Evolutionary conservation across 2,888 invertebrate genomes (phyloP), one percentile per base, ranked within the genome.

Genomic region (Lobophora halterata): DNA sequence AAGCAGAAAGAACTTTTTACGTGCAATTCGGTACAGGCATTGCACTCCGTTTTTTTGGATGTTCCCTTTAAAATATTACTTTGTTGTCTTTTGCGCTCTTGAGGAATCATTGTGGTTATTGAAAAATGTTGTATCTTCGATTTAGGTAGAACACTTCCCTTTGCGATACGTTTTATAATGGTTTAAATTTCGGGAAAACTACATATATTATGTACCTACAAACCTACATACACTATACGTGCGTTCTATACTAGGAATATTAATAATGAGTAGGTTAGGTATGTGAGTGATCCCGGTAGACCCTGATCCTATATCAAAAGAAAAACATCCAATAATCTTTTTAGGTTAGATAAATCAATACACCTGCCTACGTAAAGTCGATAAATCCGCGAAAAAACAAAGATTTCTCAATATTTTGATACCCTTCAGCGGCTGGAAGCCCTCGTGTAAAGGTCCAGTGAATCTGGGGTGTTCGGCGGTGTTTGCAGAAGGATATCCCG

Each of bases 401-500:
- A 36, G 34, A 46, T 44, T 43, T 47, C 49, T 79, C 75, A 80
- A 77, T 78, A 73, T 79, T 74, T 74, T 73, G 61, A 65, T 73
- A 69, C 60, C 66, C 58, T 61, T 58, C 53, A 63, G 66, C 67
- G 65, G 69, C 69, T 75, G 73, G 76, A 73, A 77, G 79, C 75
- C 76, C 78, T 79, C 71, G 71, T 75, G 76, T 72, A 76, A 79
- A 80, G 81, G 81, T 77, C 79, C 76, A 76, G 79, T 77, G 79
- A 79, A 82, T 80, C 76, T 77, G 74, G 79, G 79, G 73, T 77
- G 76, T 77, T 69, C 71, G 78, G 64, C 74, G 75, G 74, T 82
- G 83, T 85, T 85, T 86, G 79, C 80, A 71, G 70, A 79, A 74
- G 85, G 80, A 80, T 79, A 79, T 79, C 71, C 77, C 76, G 77